Base-by-base conservation (phyloP, 2,113 vertebrate genomes). In the Corythornis vintsioides region DNA sequence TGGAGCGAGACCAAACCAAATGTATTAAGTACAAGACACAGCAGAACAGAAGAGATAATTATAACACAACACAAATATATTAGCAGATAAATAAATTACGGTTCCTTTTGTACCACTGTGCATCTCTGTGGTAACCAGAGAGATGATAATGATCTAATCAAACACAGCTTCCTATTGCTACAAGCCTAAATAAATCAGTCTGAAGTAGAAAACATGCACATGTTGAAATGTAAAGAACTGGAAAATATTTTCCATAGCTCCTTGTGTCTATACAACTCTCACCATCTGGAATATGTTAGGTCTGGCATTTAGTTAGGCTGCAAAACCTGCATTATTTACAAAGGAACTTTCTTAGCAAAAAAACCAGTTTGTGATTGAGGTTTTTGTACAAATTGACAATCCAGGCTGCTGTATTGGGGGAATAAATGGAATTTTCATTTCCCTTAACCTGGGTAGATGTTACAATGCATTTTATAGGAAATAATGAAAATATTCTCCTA, bases 181-280 rank as follows among this genome's bases (percentile, higher is more conserved):
- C 26, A 43, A 83, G 40, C 40, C 43, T 89, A 89, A 91, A 93
- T 94, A 94, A 94, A 92, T 80, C 82, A 93, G 25, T 77, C 78
- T 91, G 79, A 93, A 83, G 52, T 28, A 93, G 52, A 76, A 86
- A 95, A 83, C 31, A 64, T 28, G 50, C 45, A 83, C 81, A 85
- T 74, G 70, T 48, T 94, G 76, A 91, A 88, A 86, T 57, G 20
- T 65, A 29, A 71, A 95, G 82, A 72, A 47, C 13, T 74, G 40
- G n/a, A 56, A 95, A 95, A 91, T 91, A 78, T 91, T 90, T 92
- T 91, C 42, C 43, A 47, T 59, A 50, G 13, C 28, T 95, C 50
- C 57, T 67, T 42, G 47, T 11, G 21, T 85, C 74, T 93, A n/a
- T 57, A 64, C 22, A 66, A 70, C 26, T 53, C 52, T 80, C 40